These are phyloP conservation scores for Sceloporus undulatus DNA, from an alignment of 2,113 vertebrate species.

Conservation along the genomic window DNA sequence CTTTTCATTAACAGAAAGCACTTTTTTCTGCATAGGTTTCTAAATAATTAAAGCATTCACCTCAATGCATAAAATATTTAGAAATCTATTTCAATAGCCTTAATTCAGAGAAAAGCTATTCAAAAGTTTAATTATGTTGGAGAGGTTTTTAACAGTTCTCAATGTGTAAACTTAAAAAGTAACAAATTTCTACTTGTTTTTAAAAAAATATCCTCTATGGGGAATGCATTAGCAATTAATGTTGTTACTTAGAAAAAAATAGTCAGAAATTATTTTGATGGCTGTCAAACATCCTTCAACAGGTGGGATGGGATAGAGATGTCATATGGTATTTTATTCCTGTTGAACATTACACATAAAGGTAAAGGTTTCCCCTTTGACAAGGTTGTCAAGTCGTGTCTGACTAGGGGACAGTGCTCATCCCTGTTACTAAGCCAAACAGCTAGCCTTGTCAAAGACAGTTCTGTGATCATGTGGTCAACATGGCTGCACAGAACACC, in stretches of 20 bases:
- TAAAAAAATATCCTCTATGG: background rate
- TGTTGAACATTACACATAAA: background rate
- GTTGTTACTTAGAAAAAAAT: background rate
- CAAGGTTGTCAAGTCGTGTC: too few relatives aligned
- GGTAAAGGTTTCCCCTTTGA: too few relatives aligned
- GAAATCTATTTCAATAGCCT: constrained; percentile 30
- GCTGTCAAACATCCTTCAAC: background rate
- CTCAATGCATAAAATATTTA: constrained; percentile 1
- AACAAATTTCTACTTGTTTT: background rate
- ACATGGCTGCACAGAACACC: too few relatives aligned
- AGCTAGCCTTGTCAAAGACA: too few relatives aligned
- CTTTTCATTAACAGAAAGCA: constrained; percentile 19
- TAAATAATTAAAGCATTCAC: constrained; percentile 27
- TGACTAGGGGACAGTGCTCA: too few relatives aligned
- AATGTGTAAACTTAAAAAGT: constrained; percentile 9
- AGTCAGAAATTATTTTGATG: background rate
- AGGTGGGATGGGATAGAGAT: too few relatives aligned
- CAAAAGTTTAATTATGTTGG: constrained; percentile 30
- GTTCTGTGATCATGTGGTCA: too few relatives aligned
- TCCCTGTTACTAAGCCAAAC: too few relatives aligned
- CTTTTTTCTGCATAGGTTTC: constrained; percentile 15
- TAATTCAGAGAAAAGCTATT: constrained; percentile 34
- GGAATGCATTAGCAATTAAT: background rate
- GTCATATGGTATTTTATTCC: background rate
- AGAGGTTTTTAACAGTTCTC: background rate